Conservation (phyloP, 2,888 invertebrate species). For the Bellardia pandia region DNA sequence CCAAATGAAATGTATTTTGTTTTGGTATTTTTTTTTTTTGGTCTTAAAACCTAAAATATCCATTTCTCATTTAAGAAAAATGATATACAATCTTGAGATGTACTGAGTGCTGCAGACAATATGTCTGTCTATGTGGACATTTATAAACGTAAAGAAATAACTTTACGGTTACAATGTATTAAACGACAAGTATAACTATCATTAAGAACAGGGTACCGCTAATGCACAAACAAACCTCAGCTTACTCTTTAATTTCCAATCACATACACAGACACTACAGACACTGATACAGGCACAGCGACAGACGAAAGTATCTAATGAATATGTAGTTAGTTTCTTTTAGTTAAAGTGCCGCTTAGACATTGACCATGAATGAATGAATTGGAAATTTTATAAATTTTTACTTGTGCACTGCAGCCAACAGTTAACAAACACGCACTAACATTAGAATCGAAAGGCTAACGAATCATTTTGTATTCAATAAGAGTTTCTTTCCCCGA, state of each 20-base stretch:
- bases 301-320: slow-evolving; percentile 46
- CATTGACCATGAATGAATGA: slow-evolving; percentile 67
- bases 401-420: slow-evolving; percentile 24
- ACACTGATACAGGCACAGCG: background rate
- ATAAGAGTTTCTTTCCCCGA: slow-evolving; percentile 25
- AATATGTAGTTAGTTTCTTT: slow-evolving; percentile 22
- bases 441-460: background rate
- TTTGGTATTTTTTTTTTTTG: background rate
- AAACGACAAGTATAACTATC: slow-evolving; percentile 3
- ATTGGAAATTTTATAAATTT: slow-evolving; percentile 20
- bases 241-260: slow-evolving; percentile 17
- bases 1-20: background rate
- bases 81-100: slow-evolving; percentile 44
- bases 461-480: slow-evolving; percentile 55
- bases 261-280: background rate
- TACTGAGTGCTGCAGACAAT: slow-evolving; percentile 32
- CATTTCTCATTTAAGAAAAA: slow-evolving; percentile 14
- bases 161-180: slow-evolving; percentile 19
- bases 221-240: slow-evolving; percentile 43
- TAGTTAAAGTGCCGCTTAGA: slow-evolving; percentile 59
- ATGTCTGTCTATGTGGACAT: slow-evolving; percentile 32
- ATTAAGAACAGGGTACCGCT: slow-evolving; percentile 13
- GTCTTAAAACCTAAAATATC: slow-evolving; percentile 3
- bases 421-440: background rate
- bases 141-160: slow-evolving; percentile 13